A percentile compares a stretch with the other conserved stretches of the same genome.
These are phyloP conservation scores for Euura lappo DNA, from an alignment of 1,140 invertebrate species.

Conservation along the genomic window DNA sequence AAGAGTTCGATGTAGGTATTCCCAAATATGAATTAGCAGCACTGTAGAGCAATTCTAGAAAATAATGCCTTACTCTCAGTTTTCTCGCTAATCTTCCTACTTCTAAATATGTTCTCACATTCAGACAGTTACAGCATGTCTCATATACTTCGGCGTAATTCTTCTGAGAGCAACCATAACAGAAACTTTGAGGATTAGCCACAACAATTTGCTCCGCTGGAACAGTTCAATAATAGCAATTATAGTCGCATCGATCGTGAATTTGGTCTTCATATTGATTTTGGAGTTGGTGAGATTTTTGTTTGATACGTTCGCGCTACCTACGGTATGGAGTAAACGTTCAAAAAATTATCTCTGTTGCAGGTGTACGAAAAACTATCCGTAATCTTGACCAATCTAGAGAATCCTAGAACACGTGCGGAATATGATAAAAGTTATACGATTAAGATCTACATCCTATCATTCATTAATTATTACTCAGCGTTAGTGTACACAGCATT, in stretches of 20 bases:
- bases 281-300: background rate
- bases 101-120: background rate
- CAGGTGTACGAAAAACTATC: constrained; percentile 66
- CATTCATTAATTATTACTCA: constrained; percentile 77
- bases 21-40: background rate
- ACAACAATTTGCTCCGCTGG: background rate
- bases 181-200: constrained; percentile 4
- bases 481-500: constrained; percentile 77
- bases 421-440: constrained; percentile 74
- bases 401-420: constrained; percentile 72
- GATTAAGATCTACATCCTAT: constrained; percentile 74
- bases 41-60: no score
- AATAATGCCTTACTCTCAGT: background rate
- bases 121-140: background rate
- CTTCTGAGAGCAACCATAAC: background rate
- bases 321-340: background rate
- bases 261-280: background rate
- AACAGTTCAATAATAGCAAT: constrained; percentile 3
- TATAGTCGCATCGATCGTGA: background rate
- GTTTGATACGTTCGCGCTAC: background rate
- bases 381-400: constrained; percentile 67
- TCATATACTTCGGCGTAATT: background rate
- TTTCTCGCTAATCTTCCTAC: background rate
- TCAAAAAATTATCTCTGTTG: constrained; percentile 10
- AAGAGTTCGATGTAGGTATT: background rate